These are phyloP conservation scores for Luperina nickerlii DNA, from an alignment of 2,888 invertebrate genomes.

Conservation along the genomic window DNA sequence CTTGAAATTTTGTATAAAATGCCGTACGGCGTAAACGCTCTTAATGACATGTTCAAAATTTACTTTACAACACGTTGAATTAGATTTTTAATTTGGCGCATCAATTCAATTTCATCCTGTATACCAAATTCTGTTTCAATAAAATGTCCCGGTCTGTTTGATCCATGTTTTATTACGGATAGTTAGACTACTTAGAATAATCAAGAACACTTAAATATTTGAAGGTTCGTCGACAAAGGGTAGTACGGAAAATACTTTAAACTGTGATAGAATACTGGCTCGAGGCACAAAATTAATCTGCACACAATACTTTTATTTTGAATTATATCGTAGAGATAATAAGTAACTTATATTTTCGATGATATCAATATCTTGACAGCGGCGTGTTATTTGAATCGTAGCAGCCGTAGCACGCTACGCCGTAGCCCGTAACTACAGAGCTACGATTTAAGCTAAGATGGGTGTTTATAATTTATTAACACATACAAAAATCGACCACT, in stretches of 20 bases:
- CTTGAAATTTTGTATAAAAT: too few species aligned
- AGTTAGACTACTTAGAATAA: slow-evolving; percentile 12
- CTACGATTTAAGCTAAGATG: not conserved
- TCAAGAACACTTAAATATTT: slow-evolving; percentile 26
- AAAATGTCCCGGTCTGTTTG: not conserved
- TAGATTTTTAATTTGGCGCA: not conserved
- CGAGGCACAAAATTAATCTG: slow-evolving; percentile 28
- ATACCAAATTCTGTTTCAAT: not conserved
- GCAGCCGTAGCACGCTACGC: slow-evolving; percentile 14
- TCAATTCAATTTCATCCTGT: too few species aligned
- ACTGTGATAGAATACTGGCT: slow-evolving; percentile 47
- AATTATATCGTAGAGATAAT: not conserved
- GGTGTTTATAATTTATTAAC: not conserved
- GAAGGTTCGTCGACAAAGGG: slow-evolving; percentile 11
- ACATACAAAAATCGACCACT: not conserved
- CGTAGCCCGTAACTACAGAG: slow-evolving; percentile 7
- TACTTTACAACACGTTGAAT: not conserved
- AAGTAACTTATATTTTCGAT: not conserved
- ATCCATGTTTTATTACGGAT: not conserved
- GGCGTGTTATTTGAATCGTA: not conserved
- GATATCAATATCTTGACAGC: not conserved
- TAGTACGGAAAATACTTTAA: slow-evolving; percentile 34
- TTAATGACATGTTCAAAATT: not conserved
- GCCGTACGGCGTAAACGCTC: too few species aligned
- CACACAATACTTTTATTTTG: slow-evolving; percentile 3